These are phyloP conservation scores for Cephus nigrinus DNA, from an alignment of 2,888 invertebrate species.

Conservation along the genomic window DNA sequence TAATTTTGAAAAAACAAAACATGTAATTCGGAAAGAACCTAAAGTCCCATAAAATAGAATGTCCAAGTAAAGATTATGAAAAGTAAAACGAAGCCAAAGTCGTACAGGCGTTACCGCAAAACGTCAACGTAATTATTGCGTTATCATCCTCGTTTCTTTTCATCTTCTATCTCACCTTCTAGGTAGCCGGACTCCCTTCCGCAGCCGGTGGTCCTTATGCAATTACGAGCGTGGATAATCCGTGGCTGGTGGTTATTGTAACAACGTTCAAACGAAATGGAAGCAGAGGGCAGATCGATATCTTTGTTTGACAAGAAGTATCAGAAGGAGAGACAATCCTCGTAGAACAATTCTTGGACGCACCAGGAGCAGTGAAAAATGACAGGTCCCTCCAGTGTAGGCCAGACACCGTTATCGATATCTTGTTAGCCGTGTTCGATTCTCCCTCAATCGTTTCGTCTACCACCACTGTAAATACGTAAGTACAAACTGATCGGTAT, in stretches of 20 bases:
- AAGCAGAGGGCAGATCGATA: not conserved
- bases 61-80: not conserved
- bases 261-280: not conserved
- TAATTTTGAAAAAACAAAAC: too few relatives aligned
- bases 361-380: not conserved
- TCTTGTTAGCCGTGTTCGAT: not conserved
- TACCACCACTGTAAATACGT: not conserved
- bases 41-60: not conserved
- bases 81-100: not conserved
- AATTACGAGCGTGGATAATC: not conserved
- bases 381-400: not conserved
- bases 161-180: not conserved
- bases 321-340: not conserved
- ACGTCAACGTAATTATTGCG: not conserved
- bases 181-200: not conserved
- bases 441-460: not conserved
- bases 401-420: not conserved
- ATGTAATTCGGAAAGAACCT: not conserved
- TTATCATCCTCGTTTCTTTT: not conserved
- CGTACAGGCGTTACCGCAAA: not conserved
- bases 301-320: not conserved
- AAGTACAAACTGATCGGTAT: not conserved
- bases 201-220: not conserved
- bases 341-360: not conserved
- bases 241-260: not conserved